A percentile compares a stretch with the other conserved stretches of the same genome.
phyloP scores from a whole-genome alignment of 2,113 vertebrate species.

The Phrynosoma blainvillii region DNA sequence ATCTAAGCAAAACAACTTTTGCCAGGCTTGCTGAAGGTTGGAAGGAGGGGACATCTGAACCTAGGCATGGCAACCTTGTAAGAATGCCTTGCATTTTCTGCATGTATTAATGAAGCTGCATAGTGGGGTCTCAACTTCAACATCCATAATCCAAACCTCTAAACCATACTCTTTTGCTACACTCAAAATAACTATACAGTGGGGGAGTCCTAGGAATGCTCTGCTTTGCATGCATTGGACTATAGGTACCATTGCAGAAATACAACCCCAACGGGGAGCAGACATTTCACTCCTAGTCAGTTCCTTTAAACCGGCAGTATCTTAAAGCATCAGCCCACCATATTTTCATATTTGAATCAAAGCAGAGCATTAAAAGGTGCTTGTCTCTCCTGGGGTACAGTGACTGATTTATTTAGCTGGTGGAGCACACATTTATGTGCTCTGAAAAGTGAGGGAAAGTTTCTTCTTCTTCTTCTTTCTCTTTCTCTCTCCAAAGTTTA shows the following conservation, averaged over 20 bases:
- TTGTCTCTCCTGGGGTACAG: neutral
- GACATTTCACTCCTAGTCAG: neutral
- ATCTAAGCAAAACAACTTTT: neutral
- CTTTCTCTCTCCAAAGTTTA: neutral
- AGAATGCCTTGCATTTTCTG: neutral
- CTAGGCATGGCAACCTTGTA: neutral
- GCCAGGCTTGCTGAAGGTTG: neutral
- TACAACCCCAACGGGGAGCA: neutral
- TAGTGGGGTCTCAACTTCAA: neutral
- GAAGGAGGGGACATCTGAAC: neutral
- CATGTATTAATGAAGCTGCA: neutral
- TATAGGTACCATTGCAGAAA: neutral
- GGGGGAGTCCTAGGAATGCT: no score
- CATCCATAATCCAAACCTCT: neutral
- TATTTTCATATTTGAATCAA: rapidly evolving
- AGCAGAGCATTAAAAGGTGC: rapidly evolving
- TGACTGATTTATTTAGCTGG: slow-evolving; percentile 20
- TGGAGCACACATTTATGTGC: slow-evolving; percentile 7
- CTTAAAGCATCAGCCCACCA: neutral
- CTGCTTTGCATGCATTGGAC: neutral
- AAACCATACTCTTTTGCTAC: no score
- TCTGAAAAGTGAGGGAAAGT: rapidly evolving
- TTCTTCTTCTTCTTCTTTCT: no score
- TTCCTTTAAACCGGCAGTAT: neutral
- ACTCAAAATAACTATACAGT: neutral